Conservation (phyloP, 2,797 vertebrate species). For the Remorina albescens region DNA sequence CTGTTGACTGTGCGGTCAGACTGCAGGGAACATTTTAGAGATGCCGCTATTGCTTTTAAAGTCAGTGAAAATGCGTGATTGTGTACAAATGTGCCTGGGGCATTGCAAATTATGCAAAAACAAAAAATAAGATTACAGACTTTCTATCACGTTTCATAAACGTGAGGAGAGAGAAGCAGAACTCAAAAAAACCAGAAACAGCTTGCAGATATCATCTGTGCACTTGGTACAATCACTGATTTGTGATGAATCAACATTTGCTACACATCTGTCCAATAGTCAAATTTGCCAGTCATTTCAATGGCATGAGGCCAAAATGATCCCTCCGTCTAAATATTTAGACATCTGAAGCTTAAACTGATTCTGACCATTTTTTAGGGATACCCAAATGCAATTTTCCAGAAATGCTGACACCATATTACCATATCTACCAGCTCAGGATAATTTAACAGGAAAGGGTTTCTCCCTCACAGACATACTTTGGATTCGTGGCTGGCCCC, state of each 20-base stretch:
- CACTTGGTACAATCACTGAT: neutral
- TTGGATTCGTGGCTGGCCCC: neutral
- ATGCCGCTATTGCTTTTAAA: neutral
- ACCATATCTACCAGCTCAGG: neutral
- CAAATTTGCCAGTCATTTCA: rapidly evolving
- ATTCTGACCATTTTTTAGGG: neutral
- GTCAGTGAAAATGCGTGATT: neutral
- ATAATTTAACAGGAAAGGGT: neutral
- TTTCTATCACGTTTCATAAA: neutral
- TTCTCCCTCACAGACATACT: too few species aligned
- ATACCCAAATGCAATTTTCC: neutral
- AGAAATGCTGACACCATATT: neutral
- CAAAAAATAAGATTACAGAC: neutral
- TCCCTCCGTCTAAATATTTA: neutral
- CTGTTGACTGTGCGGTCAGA: neutral
- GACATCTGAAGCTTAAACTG: neutral
- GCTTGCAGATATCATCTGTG: neutral
- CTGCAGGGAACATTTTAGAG: neutral
- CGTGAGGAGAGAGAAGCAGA: neutral
- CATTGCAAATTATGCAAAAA: neutral
- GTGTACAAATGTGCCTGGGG: neutral
- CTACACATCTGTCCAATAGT: neutral
- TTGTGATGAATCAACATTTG: neutral
- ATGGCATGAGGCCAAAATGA: neutral
- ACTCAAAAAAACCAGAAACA: neutral